Conservation (phyloP, 2,888 invertebrate species). For the Cosmopolites sordidus region DNA sequence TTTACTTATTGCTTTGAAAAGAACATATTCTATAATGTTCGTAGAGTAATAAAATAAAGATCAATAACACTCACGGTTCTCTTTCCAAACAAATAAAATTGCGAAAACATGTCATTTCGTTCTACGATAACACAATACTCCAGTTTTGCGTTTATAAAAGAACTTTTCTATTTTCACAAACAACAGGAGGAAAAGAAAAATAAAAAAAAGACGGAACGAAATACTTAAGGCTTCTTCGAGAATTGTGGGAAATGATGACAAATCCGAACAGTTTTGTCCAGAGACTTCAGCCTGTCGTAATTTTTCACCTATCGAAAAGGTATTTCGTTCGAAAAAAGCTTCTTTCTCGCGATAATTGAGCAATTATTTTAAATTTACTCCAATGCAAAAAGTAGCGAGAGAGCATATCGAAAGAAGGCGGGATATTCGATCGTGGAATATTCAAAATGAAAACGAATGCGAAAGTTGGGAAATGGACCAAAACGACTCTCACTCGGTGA, state of each 20-base stretch:
- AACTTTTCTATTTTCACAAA: constrained; percentile 2
- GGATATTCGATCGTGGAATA: too few species aligned
- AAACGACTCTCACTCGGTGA: too few species aligned
- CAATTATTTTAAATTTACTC: background rate
- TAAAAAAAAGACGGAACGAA: constrained; percentile 1
- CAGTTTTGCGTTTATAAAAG: constrained; percentile 3
- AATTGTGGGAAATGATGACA: constrained; percentile 5
- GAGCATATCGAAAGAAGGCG: too few species aligned
- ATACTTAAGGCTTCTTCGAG: constrained; percentile 2
- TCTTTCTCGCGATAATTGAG: background rate
- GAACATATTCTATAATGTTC: too few species aligned
- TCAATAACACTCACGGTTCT: too few species aligned
- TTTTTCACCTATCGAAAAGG: background rate
- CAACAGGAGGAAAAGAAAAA: background rate
- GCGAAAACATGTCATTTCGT: background rate
- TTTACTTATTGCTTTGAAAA: too few species aligned
- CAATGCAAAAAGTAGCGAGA: too few species aligned
- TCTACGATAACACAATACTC: background rate
- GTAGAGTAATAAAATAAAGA: too few species aligned
- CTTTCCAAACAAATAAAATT: background rate
- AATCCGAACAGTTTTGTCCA: constrained; percentile 6
- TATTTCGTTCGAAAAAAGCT: background rate
- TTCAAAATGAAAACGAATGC: too few species aligned
- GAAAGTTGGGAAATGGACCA: too few species aligned
- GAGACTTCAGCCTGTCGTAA: background rate